Conservation (phyloP, 2,113 vertebrate species). For the Gadus chalcogrammus region DNA sequence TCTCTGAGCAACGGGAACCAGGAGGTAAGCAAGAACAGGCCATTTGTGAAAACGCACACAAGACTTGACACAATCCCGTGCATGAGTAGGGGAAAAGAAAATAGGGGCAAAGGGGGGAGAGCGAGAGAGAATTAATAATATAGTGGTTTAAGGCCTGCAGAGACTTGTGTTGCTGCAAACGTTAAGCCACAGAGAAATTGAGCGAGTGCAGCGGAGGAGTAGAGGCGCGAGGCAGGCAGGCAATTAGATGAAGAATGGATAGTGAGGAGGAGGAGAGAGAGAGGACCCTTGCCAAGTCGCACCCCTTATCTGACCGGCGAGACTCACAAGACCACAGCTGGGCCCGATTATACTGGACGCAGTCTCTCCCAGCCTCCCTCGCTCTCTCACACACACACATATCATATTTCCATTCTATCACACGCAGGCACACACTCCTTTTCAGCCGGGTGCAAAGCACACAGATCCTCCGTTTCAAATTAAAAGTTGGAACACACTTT, state of each 20-base stretch:
- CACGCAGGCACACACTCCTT: conserved; percentile 9
- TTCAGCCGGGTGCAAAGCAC: conserved; percentile 16
- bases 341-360: conserved; percentile 56
- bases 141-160: conserved; percentile 18
- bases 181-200: conserved; percentile 25
- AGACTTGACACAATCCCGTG: conserved; percentile 16
- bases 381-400: conserved; percentile 32
- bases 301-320: conserved; percentile 65
- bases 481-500: not conserved
- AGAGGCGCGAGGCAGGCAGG: conserved; percentile 20
- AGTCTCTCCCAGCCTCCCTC: conserved; percentile 11
- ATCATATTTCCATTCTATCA: conserved; percentile 17
- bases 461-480: conserved; percentile 3
- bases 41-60: conserved; percentile 8
- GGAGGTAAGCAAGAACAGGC: conserved; percentile 37
- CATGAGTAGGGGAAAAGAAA: conserved; percentile 12
- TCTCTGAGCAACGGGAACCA: conserved; percentile 17
- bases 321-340: conserved; percentile 74
- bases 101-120: not conserved
- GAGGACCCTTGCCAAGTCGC: conserved; percentile 48
- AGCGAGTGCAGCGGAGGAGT: not conserved
- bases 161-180: conserved; percentile 21
- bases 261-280: conserved; percentile 44
- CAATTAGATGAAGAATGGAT: conserved; percentile 67
- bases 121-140: conserved; percentile 9